Conservation (phyloP, 2,113 vertebrate genomes). For the Chionomys nivalis region DNA sequence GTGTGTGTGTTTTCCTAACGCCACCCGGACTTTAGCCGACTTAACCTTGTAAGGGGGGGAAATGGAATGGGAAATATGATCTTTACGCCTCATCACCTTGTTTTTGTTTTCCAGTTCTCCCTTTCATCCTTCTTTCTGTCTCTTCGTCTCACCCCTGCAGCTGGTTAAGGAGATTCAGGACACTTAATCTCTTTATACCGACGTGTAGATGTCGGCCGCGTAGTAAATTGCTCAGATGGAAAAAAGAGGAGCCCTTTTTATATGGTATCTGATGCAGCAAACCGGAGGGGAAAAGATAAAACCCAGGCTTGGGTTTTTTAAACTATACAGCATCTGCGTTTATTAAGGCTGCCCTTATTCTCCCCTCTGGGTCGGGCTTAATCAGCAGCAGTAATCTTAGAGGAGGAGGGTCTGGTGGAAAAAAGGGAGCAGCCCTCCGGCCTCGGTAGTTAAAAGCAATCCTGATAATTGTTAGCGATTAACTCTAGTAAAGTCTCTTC, state of each 20-base stretch:
- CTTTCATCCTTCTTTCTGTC: slow-evolving; percentile 45
- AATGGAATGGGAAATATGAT: slow-evolving; percentile 63
- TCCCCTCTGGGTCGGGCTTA: slow-evolving; percentile 54
- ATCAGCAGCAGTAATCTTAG: slow-evolving; percentile 64
- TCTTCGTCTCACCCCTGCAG: slow-evolving; percentile 45
- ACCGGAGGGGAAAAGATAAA: not conserved
- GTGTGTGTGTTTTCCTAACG: slow-evolving; percentile 65
- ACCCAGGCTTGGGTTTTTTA: slow-evolving; percentile 26
- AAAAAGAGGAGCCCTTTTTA: slow-evolving; percentile 61
- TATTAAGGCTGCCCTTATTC: slow-evolving; percentile 62
- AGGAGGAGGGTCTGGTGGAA: slow-evolving; percentile 45
- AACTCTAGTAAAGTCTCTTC: slow-evolving; percentile 64
- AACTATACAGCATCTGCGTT: slow-evolving; percentile 36
- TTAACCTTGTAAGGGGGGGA: slow-evolving; percentile 74
- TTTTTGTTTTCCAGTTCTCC: slow-evolving; percentile 60
- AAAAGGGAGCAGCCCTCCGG: slow-evolving; percentile 10
- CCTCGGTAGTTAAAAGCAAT: slow-evolving; percentile 64
- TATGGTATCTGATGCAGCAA: slow-evolving; percentile 66
- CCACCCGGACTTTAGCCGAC: slow-evolving; percentile 63
- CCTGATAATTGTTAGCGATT: slow-evolving; percentile 57
- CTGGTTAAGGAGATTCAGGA: slow-evolving; percentile 70
- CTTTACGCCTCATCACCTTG: slow-evolving; percentile 44
- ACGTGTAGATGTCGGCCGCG: slow-evolving; percentile 44
- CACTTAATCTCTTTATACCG: slow-evolving; percentile 51
- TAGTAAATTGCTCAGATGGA: slow-evolving; percentile 64